phyloP scores from a whole-genome alignment of 2,113 vertebrate genomes.

The Paraplagusia blochii region DNA sequence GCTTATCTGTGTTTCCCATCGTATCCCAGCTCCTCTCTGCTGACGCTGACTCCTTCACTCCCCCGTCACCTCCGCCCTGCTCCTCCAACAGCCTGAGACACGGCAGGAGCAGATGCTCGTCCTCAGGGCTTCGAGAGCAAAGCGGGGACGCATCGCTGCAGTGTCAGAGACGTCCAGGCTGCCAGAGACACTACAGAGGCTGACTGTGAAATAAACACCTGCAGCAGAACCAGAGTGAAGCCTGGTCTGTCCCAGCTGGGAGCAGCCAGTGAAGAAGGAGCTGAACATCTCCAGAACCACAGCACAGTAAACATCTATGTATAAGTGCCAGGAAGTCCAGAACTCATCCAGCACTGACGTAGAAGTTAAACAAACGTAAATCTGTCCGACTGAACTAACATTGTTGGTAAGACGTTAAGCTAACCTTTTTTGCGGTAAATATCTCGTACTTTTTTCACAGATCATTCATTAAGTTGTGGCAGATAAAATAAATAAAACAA shows the following conservation, averaged over 20 bases:
- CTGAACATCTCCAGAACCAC: not conserved
- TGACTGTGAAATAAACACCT: conserved; percentile 66
- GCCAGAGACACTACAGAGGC: conserved; percentile 47
- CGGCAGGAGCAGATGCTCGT: conserved; percentile 42
- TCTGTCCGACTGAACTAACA: not conserved
- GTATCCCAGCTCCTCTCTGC: conserved; percentile 1
- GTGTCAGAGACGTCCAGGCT: conserved; percentile 15
- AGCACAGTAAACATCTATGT: not conserved
- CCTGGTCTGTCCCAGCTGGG: not conserved
- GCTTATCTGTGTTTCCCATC: conserved; percentile 6
- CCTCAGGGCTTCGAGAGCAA: conserved; percentile 24
- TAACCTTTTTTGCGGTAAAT: too few relatives aligned
- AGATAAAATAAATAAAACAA: too few relatives aligned
- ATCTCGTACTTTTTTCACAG: too few relatives aligned
- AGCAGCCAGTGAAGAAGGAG: conserved; percentile 16
- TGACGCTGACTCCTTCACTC: conserved; percentile 9
- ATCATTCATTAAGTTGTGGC: too few relatives aligned
- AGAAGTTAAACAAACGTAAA: not conserved
- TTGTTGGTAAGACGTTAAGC: too few relatives aligned
- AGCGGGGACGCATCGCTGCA: conserved; percentile 16
- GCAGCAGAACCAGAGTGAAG: conserved; percentile 23
- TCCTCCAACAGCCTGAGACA: conserved; percentile 53
- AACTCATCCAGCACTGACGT: not conserved
- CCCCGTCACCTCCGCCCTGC: conserved; percentile 7
- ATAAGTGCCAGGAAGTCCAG: not conserved